These are phyloP conservation scores for Dryomyza anilis DNA, from an alignment of 2,888 invertebrate genomes.

Conservation along the genomic window DNA sequence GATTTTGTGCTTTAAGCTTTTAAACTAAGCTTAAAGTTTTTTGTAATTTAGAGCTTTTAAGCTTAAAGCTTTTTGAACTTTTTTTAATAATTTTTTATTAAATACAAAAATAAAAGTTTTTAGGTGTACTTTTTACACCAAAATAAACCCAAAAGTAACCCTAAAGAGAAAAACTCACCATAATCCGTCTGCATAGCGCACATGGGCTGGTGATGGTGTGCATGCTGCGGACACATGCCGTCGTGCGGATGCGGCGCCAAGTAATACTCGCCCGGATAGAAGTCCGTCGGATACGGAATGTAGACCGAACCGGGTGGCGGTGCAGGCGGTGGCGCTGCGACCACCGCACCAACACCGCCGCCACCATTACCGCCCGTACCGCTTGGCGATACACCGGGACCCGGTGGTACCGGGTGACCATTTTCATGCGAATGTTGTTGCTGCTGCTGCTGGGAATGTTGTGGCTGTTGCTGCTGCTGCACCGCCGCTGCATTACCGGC, in stretches of 20 bases:
- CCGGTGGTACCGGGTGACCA: slow-evolving; percentile 45
- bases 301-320: slow-evolving; percentile 54
- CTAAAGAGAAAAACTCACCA: slow-evolving; percentile 64
- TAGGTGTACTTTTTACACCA: background rate
- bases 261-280: slow-evolving; percentile 59
- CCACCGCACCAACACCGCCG: slow-evolving; percentile 38
- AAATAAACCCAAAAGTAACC: background rate
- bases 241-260: slow-evolving; percentile 60
- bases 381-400: slow-evolving; percentile 40
- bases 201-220: slow-evolving; percentile 67
- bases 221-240: slow-evolving; percentile 67
- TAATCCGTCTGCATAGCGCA: slow-evolving; percentile 77
- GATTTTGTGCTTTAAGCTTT: no score
- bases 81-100: no score
- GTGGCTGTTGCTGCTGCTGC: slow-evolving; percentile 33
- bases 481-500: slow-evolving; percentile 34
- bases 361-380: slow-evolving; percentile 38
- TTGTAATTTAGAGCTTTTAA: no score
- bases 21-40: no score
- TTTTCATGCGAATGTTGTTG: slow-evolving; percentile 35
- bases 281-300: slow-evolving; percentile 59
- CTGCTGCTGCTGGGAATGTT: slow-evolving; percentile 31
- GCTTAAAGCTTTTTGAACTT: background rate
- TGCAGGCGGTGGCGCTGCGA: slow-evolving; percentile 36
- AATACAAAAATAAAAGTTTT: no score